Percentiles rank a stretch among this genome's conserved stretches.
phyloP scores from a whole-genome alignment of 2,888 invertebrate species.

The Eulithis prunata region DNA sequence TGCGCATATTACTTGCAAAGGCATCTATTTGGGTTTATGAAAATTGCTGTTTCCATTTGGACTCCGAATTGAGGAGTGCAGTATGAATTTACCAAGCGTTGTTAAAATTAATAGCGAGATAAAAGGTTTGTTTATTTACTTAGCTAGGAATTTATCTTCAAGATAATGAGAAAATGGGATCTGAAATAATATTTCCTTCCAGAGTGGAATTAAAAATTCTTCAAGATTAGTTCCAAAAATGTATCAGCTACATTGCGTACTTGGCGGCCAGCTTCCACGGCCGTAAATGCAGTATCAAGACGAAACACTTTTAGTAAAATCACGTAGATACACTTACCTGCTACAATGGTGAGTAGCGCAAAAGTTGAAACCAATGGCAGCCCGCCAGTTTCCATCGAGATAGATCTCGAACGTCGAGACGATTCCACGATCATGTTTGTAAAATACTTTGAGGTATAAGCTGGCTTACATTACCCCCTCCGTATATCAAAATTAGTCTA shows the following conservation, averaged over 20 bases:
- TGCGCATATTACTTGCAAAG: conserved; percentile 22
- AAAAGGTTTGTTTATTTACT: background rate
- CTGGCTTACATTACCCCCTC: conserved; percentile 57
- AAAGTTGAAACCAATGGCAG: conserved; percentile 77
- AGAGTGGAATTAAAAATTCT: too few relatives aligned
- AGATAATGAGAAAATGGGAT: too few relatives aligned
- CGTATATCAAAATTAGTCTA: conserved; percentile 49
- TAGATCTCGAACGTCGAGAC: conserved; percentile 60
- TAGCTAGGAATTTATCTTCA: background rate
- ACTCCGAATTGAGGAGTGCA: conserved; percentile 13
- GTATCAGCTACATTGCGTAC: too few relatives aligned
- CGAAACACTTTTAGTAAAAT: too few relatives aligned
- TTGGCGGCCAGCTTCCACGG: too few relatives aligned
- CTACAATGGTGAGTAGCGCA: conserved; percentile 77
- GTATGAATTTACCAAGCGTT: conserved; percentile 4
- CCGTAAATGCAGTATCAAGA: too few relatives aligned
- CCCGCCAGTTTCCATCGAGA: conserved; percentile 75
- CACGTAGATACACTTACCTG: conserved; percentile 59
- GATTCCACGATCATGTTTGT: conserved; percentile 62
- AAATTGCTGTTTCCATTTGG: conserved; percentile 25
- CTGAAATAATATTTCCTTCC: too few relatives aligned
- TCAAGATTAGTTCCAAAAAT: too few relatives aligned
- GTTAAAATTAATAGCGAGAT: background rate
- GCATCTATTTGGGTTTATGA: conserved; percentile 30
- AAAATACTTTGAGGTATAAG: conserved; percentile 41